Evolutionary conservation across 2,113 vertebrate species (phyloP).

Genomic region (Pterophyllum scalare): DNA sequence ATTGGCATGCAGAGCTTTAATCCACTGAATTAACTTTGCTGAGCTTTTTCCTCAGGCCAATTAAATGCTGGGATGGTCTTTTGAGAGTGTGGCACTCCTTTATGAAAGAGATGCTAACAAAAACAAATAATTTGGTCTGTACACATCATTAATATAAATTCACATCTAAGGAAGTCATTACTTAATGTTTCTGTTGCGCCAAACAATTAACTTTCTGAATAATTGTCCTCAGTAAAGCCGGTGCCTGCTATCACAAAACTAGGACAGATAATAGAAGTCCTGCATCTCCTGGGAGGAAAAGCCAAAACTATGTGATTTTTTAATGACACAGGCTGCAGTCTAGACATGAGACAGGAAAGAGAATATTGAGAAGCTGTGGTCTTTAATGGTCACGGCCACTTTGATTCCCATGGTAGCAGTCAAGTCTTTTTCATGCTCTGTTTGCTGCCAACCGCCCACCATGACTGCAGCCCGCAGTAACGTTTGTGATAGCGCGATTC

Average conservation of each 20-base stretch:
- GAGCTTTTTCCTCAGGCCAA: slow-evolving; percentile 4
- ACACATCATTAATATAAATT: slow-evolving; percentile 22
- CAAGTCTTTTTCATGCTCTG: slow-evolving; percentile 49
- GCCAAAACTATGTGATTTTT: neutral
- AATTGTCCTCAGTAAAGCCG: slow-evolving; percentile 1
- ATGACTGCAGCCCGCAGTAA: slow-evolving; percentile 26
- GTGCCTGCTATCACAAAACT: neutral
- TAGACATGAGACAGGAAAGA: slow-evolving; percentile 56
- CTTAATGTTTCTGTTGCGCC: neutral
- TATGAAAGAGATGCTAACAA: slow-evolving; percentile 7
- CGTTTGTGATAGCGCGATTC: slow-evolving; percentile 29
- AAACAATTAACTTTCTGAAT: slow-evolving; percentile 21
- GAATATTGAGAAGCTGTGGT: slow-evolving; percentile 9
- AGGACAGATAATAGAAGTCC: slow-evolving; percentile 3
- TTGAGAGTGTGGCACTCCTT: slow-evolving; percentile 11
- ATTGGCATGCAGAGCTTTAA: slow-evolving; percentile 22
- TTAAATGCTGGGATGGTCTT: slow-evolving; percentile 13
- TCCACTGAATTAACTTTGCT: slow-evolving; percentile 26
- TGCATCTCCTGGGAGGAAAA: neutral
- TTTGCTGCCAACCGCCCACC: slow-evolving; percentile 56
- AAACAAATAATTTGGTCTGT: slow-evolving; percentile 10
- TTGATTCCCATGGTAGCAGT: slow-evolving; percentile 49
- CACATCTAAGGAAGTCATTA: slow-evolving; percentile 12
- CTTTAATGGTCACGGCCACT: slow-evolving; percentile 47
- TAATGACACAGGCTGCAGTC: slow-evolving; percentile 55